Evolutionary conservation across 2,113 vertebrate species (phyloP), one percentile per base, ranked within the genome.

Genomic region (Gila orcuttii): DNA sequence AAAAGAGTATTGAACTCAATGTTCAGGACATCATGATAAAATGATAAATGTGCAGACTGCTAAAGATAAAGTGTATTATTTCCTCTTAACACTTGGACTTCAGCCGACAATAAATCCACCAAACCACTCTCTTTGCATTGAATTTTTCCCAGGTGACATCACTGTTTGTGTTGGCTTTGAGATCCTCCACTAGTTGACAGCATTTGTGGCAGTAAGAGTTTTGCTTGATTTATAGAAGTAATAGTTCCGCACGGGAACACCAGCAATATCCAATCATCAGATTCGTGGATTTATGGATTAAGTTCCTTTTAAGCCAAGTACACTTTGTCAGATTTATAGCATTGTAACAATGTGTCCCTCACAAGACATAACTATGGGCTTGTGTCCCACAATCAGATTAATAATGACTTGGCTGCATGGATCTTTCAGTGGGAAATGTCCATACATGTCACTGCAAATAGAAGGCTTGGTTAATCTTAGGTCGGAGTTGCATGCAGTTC

Each of bases 231-330:
- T 64, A 84, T 50, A 73, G 25, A 7, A 47, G 23, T 33, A 74
- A 66, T 68, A 25, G 28, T 76, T 78, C 25, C 8, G 2, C n/a
- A 21, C 31, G 10, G 57, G 23, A 55, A 52, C 39, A 36, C 31
- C 10, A 36, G 50, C 19, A 81, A 57, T 57, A 33, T 66, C 12
- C 71, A 17, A 21, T 80, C 23, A 25, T 55, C 52, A 68, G 11
- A 47, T 57, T 74, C 80, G 52, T 36, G 55, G 71, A 52, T 86
- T 86, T 83, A 39, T 83, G 36, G 73, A 59, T 79, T 57, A 42
- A 57, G 57, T 57, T 80, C 23, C 23, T 59, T 64, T 66, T 59
- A 47, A 83, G n/a, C 62, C 31, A 15, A 83, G 39, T 33, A 76
- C 19, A 47, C 57, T 47, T 19, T 31, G 42, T 68, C 79, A 82